Evolutionary conservation across 2,797 vertebrate species (phyloP).

Genomic region (Alectoris magna): DNA sequence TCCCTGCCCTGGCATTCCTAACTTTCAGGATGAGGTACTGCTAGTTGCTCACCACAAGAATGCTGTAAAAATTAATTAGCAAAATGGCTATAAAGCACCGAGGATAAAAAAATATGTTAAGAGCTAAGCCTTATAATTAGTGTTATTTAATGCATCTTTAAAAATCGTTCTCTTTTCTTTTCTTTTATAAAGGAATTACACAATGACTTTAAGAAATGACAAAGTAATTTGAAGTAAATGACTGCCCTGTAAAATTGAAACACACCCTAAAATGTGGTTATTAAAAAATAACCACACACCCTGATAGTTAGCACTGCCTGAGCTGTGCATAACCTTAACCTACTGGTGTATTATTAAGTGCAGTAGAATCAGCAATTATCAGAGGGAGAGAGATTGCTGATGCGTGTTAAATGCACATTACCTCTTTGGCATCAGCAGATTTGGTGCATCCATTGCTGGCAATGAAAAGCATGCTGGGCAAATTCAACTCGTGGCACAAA

Average conservation of each 20-base stretch:
- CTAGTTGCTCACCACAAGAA: conserved; percentile 29
- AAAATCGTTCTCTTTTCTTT: conserved; percentile 52
- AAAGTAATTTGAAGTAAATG: conserved; percentile 68
- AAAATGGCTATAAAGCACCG: conserved; percentile 48
- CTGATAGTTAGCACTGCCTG: conserved; percentile 9
- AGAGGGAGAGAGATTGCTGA: conserved; percentile 55
- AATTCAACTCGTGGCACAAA: conserved; percentile 54
- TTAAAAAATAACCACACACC: conserved; percentile 49
- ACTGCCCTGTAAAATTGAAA: conserved; percentile 58
- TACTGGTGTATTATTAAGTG: conserved; percentile 54
- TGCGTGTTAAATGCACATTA: conserved; percentile 33
- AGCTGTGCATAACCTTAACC: conserved; percentile 40
- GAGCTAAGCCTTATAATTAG: conserved; percentile 64
- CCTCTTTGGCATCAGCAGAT: conserved; percentile 62
- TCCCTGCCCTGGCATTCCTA: not conserved
- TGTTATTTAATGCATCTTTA: conserved; percentile 61
- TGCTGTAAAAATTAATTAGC: conserved; percentile 65
- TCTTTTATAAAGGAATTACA: conserved; percentile 57
- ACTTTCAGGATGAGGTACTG: conserved; percentile 28
- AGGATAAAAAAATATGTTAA: conserved; percentile 46
- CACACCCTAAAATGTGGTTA: conserved; percentile 60
- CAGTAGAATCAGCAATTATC: conserved; percentile 54
- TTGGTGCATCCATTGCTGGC: conserved; percentile 57
- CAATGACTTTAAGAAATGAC: conserved; percentile 51
- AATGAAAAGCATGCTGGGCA: conserved; percentile 43